Base-by-base conservation (phyloP, 2,113 vertebrate species). In the Eidolon helvum region DNA sequence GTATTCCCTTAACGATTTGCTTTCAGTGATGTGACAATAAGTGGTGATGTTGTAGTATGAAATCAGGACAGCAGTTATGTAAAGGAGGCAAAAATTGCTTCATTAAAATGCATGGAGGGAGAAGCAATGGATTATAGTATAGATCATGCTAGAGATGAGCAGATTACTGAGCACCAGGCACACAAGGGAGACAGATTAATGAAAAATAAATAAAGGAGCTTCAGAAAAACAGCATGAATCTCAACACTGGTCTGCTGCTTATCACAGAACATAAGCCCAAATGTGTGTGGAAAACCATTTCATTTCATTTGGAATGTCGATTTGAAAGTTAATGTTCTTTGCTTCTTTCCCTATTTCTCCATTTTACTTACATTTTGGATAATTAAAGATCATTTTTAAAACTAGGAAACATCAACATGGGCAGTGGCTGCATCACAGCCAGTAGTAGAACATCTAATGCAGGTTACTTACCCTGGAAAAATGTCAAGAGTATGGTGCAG, bases 151-250 rank as follows among this genome's bases (percentile, higher is more conserved):
- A 35, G 48, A 75, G 83, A 84, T 83, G 84, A 96, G 96, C 82
- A 93, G 98, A 28, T 96, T 97, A 91, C 94, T 97, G 82, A 97
- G 82, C 50, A 3, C 48, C 21, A 83, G 86, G 86, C 71, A 97
- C 97, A 97, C 74, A 74, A 94, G 96, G 94, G 78, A 97, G 94
- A 72, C 30, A 96, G 97, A 98, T 87, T 91, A 97, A 92, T 92
- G 96, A 95, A 95, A 97, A 98, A 96, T 85, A 95, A 97, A 97
- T 97, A 98, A 95, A 98, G 74, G 69, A 61, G 38, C 15, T 30
- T 63, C 71, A 71, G 92, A 89, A 85, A 97, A 94, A 74, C 65
- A 77, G 69, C 11, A 72, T 0, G 9, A 84, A 65, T 15, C 83
- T 85, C 72, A 96, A 91, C 40, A 72, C 14, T 92, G 90, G 45